Percentiles rank a stretch among this genome's conserved stretches.
phyloP scores from a whole-genome alignment of 1,140 invertebrate genomes.

The Tetramorium alpestre region DNA sequence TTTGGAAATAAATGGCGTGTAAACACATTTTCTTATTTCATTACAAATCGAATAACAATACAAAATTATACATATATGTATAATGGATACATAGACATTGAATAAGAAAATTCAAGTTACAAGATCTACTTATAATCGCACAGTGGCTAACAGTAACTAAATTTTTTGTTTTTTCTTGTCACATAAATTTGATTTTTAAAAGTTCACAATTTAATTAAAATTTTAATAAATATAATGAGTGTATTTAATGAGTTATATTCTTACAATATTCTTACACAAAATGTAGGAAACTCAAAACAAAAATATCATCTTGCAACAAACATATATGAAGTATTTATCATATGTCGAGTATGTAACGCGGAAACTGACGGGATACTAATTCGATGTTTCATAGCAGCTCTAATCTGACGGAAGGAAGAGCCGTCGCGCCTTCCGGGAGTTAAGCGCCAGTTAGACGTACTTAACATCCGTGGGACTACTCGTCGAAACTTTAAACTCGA shows the following conservation, averaged over 20 bases:
- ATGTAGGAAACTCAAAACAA: not conserved
- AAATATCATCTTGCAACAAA: slow-evolving; percentile 24
- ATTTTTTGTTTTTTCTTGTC: not conserved
- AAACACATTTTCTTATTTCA: not conserved
- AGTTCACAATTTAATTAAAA: not conserved
- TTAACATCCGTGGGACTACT: slow-evolving; percentile 72
- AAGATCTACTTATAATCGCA: not conserved
- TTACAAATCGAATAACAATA: not conserved
- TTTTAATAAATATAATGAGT: not conserved
- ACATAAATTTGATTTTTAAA: not conserved
- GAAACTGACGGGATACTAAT: slow-evolving; percentile 70
- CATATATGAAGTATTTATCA: slow-evolving; percentile 60
- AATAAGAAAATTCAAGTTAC: not conserved
- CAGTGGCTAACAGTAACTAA: not conserved
- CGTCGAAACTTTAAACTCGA: slow-evolving; percentile 76
- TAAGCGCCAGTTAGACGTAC: slow-evolving; percentile 75
- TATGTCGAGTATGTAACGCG: slow-evolving; percentile 54
- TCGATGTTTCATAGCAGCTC: slow-evolving; percentile 72
- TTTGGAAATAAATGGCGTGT: not conserved
- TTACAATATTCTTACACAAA: not conserved
- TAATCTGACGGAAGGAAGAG: slow-evolving; percentile 76
- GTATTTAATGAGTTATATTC: not conserved
- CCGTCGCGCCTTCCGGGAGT: slow-evolving; percentile 73
- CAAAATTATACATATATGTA: not conserved
- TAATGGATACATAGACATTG: not conserved